Conservation (phyloP, 2,113 vertebrate species). For the Phoenicopterus ruber region DNA sequence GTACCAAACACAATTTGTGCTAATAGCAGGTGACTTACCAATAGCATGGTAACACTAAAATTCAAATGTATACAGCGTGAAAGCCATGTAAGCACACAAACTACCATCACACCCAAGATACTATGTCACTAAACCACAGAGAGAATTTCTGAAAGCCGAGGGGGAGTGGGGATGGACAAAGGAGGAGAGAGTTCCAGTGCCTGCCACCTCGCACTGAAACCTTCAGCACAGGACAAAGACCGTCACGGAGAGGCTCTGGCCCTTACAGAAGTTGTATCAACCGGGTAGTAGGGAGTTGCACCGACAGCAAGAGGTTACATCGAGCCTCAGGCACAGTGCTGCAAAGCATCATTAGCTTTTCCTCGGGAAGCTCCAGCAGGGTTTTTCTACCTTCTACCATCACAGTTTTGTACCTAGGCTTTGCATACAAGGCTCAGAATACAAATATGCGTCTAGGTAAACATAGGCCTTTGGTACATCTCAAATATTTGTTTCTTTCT, state of each 20-base stretch:
- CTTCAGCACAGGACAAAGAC: not conserved
- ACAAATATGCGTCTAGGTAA: rapidly evolving
- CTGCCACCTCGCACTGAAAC: not conserved
- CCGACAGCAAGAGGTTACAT: not conserved
- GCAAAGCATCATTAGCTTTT: not conserved
- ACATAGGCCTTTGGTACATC: rapidly evolving
- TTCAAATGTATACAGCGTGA: not conserved
- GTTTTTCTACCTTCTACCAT: not conserved
- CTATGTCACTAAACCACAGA: not conserved
- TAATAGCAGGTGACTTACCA: not conserved
- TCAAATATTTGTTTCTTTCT: not conserved
- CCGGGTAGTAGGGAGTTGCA: not conserved
- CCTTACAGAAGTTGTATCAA: not conserved
- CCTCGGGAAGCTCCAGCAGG: not conserved
- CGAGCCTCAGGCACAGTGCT: not conserved
- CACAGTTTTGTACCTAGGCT: not conserved
- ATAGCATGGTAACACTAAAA: not conserved
- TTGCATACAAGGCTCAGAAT: not conserved
- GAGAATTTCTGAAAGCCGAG: not conserved
- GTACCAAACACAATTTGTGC: not conserved
- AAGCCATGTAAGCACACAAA: not conserved
- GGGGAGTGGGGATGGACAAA: not conserved
- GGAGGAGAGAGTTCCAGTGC: not conserved
- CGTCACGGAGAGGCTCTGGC: rapidly evolving
- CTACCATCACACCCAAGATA: not conserved